Conservation (phyloP, 2,113 vertebrate species). For the Paratilapia polleni region DNA sequence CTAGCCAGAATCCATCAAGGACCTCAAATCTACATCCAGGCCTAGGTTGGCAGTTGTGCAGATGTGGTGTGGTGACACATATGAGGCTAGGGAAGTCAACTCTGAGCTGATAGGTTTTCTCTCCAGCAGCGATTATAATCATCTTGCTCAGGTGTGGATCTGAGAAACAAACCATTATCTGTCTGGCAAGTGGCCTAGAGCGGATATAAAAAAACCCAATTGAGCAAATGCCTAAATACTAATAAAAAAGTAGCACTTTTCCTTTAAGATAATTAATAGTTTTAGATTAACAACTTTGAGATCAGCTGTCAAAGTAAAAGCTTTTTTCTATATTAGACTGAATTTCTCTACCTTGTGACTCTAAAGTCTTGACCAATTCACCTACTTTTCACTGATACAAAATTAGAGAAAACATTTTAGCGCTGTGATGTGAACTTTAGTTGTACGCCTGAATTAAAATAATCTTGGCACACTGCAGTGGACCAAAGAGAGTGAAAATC, state of each 20-base stretch:
- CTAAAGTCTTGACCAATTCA: conserved; percentile 12
- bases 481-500: conserved; percentile 25
- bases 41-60: conserved; percentile 39
- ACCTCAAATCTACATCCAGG: conserved; percentile 9
- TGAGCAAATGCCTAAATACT: not conserved
- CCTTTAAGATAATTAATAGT: conserved; percentile 7
- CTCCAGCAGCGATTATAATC: conserved; percentile 75
- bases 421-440: conserved; percentile 17
- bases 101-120: conserved; percentile 57
- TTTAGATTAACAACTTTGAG: conserved; percentile 6
- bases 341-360: conserved; percentile 4
- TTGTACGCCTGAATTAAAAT: conserved; percentile 59
- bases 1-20: conserved; percentile 21
- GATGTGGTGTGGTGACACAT: conserved; percentile 59
- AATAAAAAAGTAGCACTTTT: not conserved
- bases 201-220: not conserved
- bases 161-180: conserved; percentile 59
- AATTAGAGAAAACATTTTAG: conserved; percentile 37
- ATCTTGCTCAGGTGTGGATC: conserved; percentile 66
- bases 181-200: conserved; percentile 6
- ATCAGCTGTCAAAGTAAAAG: conserved; percentile 10
- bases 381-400: conserved; percentile 17
- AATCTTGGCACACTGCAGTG: conserved; percentile 38
- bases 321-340: conserved; percentile 1
- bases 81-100: conserved; percentile 30